A percentile compares a stretch with the other conserved stretches of the same genome.
phyloP scores from a whole-genome alignment of 1,140 invertebrate species.

The Maconellicoccus hirsutus region DNA sequence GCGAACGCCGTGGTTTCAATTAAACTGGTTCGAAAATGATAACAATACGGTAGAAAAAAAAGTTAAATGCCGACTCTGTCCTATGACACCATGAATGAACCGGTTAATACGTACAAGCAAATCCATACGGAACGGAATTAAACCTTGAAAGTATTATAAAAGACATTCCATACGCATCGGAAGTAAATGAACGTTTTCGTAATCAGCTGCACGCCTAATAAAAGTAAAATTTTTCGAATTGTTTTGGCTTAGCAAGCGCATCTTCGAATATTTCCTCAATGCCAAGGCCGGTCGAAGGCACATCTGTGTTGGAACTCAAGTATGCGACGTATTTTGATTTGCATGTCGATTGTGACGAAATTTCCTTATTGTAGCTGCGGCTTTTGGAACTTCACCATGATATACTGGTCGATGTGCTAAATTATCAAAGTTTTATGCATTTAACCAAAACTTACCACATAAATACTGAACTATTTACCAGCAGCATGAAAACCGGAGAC shows the following conservation, averaged over 20 bases:
- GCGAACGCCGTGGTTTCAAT: neutral
- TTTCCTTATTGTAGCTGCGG: neutral
- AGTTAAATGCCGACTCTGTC: neutral
- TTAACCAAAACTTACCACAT: neutral
- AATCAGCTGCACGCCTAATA: slow-evolving; percentile 7
- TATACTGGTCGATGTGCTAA: neutral
- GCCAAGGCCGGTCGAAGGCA: neutral
- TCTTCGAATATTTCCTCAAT: slow-evolving; percentile 9
- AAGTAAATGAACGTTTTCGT: neutral
- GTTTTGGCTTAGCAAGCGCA: neutral
- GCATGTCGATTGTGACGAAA: slow-evolving; percentile 8
- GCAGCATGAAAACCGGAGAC: neutral
- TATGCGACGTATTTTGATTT: neutral
- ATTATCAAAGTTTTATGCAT: neutral
- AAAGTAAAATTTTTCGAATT: neutral
- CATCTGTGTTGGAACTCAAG: neutral
- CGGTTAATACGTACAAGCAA: neutral
- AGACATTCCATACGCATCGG: slow-evolving; percentile 1
- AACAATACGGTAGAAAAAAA: neutral
- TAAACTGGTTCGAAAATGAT: slow-evolving; percentile 4
- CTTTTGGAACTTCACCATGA: too few species aligned
- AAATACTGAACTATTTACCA: neutral
- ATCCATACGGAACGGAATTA: slow-evolving; percentile 7
- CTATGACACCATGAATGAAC: neutral
- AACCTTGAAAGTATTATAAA: neutral